Base-by-base conservation (phyloP, 30 jellyfish, hydroid and myxozoan genomes). In the Mastigias papua region DNA sequence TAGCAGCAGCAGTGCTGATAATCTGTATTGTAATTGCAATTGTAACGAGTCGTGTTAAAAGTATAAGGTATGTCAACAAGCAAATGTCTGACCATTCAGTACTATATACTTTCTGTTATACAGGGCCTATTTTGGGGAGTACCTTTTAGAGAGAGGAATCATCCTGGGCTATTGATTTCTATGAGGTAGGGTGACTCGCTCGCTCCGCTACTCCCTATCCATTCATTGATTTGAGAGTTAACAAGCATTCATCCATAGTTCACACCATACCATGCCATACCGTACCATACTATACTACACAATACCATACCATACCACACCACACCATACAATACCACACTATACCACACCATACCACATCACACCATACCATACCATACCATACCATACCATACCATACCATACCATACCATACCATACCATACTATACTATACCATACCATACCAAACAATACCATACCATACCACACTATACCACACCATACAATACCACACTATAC, bases 1-100 rank as follows among this genome's bases (percentile, higher is more conserved):
- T 49, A 0, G 82, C 91, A 1, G 81, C 91, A 11, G 83, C 75
- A 8, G 76, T 81, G 31, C 48, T 81, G 81, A 68, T 81, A 69
- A 67, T 81, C 58, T 81, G 91, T 66, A 81, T 31, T 7, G 64
- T 81, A 2, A 81, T 50, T 26, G 84, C 83, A 29, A 65, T 81
- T 5, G 75, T 64, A 17, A 63, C 64, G 32, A 81, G 91, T 34
- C 72, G 91, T 9, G 35, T 25, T 30, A 81, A 31, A 66, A 81
- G 91, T 34, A 35, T 81, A 21, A 64, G 91, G 91, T 81, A 66
- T 61, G 74, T 1, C 25, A 51, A 51, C 25, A 23, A 13, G 17
- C 67, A 51, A 8, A 5, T 51, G 11, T 3, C 54, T 37, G 11
- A 37, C n/a, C n/a, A n/a, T n/a, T n/a, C n/a, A n/a, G n/a, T n/a